phyloP scores from a whole-genome alignment of 2,797 vertebrate species.

The Anableps anableps region DNA sequence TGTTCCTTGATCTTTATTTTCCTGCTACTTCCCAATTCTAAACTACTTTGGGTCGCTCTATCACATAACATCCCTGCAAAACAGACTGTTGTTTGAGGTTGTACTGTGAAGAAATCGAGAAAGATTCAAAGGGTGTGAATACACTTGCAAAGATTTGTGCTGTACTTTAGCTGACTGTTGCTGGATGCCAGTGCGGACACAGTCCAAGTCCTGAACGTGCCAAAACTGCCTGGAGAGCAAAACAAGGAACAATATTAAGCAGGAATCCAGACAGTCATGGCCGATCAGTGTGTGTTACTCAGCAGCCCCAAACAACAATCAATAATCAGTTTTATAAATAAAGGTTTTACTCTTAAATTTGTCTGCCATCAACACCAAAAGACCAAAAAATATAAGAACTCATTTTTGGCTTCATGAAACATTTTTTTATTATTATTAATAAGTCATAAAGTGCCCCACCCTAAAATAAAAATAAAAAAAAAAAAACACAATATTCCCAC shows the following conservation, averaged over 20 bases:
- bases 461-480: constrained; percentile 19
- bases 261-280: background rate
- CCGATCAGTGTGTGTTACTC: background rate
- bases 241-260: background rate
- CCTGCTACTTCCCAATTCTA: too few species aligned
- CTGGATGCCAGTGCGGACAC: too few species aligned
- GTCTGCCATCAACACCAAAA: background rate
- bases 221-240: background rate
- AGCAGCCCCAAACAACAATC: background rate
- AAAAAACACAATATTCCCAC: background rate
- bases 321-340: background rate
- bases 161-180: too few species aligned
- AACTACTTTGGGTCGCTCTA: too few species aligned
- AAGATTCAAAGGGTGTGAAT: too few species aligned
- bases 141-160: too few species aligned
- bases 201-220: too few species aligned
- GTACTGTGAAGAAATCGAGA: too few species aligned
- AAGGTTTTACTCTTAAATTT: background rate
- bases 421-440: constrained; percentile 55
- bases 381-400: background rate
- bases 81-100: too few species aligned
- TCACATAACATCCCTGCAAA: too few species aligned
- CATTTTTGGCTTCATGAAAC: constrained; percentile 2
- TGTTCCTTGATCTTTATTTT: too few species aligned
- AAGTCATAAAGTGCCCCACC: constrained; percentile 66